Percentiles rank a stretch among this genome's conserved stretches.
These are phyloP conservation scores for Agriopis leucophaearia DNA, from an alignment of 2,888 invertebrate species.

Conservation along the genomic window DNA sequence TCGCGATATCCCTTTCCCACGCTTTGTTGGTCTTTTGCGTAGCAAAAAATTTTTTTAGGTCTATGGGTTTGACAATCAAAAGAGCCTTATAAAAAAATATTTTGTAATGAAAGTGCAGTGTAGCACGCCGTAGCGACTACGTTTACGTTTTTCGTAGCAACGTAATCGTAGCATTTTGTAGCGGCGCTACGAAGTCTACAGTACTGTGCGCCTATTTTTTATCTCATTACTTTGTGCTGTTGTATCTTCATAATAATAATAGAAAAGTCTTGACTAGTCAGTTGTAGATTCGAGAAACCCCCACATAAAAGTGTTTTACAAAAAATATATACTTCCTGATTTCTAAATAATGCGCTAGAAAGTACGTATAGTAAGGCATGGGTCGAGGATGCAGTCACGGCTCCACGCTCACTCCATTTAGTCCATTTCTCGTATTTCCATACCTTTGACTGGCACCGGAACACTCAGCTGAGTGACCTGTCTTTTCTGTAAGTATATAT, in stretches of 20 bases:
- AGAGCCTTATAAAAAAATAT: too few species aligned
- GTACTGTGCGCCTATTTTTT: too few species aligned
- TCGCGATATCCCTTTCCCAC: too few species aligned
- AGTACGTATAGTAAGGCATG: not conserved
- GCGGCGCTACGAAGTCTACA: too few species aligned
- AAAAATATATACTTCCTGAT: too few species aligned
- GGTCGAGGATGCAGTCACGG: conserved; percentile 3
- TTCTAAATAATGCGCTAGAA: not conserved
- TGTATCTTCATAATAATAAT: too few species aligned
- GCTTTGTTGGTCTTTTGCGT: too few species aligned
- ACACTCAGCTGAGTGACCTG: conserved; percentile 4
- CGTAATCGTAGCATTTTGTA: not conserved
- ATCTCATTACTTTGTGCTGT: too few species aligned
- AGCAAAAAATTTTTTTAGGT: too few species aligned
- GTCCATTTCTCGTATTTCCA: conserved; percentile 19
- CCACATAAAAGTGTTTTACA: not conserved
- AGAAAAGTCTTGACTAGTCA: too few species aligned
- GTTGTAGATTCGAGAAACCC: too few species aligned
- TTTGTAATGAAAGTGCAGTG: not conserved
- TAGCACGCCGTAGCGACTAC: not conserved
- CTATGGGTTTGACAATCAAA: too few species aligned
- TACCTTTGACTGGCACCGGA: conserved; percentile 27
- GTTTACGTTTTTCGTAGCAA: not conserved
- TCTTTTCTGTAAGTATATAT: not conserved
- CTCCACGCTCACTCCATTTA: not conserved